A percentile compares a stretch with the other conserved stretches of the same genome.
These are phyloP conservation scores for Sebastes itinus DNA, from an alignment of 2,797 vertebrate species.

Conservation along the genomic window DNA sequence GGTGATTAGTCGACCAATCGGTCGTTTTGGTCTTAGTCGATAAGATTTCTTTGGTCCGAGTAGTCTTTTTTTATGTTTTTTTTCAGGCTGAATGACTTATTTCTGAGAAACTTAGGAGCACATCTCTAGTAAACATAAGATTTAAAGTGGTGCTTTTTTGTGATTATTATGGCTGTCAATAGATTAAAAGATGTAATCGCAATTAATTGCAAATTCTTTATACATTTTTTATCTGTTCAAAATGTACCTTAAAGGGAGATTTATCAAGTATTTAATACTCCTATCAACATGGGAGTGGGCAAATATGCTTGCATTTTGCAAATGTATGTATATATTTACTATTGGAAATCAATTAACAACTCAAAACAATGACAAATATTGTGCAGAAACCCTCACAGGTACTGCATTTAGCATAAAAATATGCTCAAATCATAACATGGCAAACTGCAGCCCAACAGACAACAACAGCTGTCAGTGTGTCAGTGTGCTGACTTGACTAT, in stretches of 20 bases:
- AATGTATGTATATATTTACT: not conserved
- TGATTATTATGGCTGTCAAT: not conserved
- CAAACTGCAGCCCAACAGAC: too few relatives aligned
- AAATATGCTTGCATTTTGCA: not conserved
- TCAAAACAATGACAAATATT: too few relatives aligned
- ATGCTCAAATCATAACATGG: too few relatives aligned
- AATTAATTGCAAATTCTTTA: not conserved
- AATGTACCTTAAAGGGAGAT: not conserved
- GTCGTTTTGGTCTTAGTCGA: not conserved
- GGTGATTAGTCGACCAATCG: not conserved
- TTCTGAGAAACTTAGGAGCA: not conserved
- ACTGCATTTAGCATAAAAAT: too few relatives aligned
- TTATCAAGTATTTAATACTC: not conserved
- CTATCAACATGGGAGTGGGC: not conserved
- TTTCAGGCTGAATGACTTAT: not conserved
- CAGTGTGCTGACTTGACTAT: too few relatives aligned
- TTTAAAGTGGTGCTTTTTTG: not conserved
- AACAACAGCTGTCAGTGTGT: too few relatives aligned
- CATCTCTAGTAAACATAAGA: not conserved
- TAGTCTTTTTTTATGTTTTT: not conserved
- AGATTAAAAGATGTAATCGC: not conserved
- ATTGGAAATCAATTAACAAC: not conserved
- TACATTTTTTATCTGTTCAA: not conserved
- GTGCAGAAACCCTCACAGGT: too few relatives aligned
- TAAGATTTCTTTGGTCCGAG: not conserved